phyloP scores from a whole-genome alignment of 2,113 vertebrate genomes.

The Gnathonemus longibarbis region DNA sequence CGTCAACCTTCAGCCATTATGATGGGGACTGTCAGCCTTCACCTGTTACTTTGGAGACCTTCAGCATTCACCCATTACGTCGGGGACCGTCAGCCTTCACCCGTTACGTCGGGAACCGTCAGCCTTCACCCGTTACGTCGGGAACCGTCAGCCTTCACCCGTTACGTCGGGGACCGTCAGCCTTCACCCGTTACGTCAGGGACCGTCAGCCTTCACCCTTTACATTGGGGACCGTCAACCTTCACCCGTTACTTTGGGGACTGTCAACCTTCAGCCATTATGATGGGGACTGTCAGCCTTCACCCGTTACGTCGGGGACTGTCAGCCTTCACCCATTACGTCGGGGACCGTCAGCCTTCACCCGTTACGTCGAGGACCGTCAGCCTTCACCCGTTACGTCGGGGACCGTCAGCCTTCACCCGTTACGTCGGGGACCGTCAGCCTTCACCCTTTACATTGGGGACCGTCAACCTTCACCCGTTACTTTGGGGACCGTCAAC shows the following conservation, averaged over 20 bases:
- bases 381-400: not conserved
- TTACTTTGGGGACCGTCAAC: not conserved
- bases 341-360: not conserved
- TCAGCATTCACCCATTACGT: not conserved
- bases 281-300: not conserved
- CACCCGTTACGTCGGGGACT: not conserved
- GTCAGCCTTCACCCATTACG: not conserved
- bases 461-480: not conserved
- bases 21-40: not conserved
- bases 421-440: not conserved
- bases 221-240: not conserved
- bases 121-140: not conserved
- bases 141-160: not conserved
- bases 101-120: not conserved
- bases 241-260: not conserved
- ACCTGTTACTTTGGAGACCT: too few species aligned
- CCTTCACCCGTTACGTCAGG: not conserved
- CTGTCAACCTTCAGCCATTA: not conserved
- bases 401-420: not conserved
- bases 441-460: not conserved
- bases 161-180: not conserved
- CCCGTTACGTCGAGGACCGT: not conserved
- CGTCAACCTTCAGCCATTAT: not conserved
- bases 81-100: not conserved
- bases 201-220: not conserved